Percentiles rank a stretch among this genome's conserved stretches.
phyloP scores from a whole-genome alignment of 2,113 vertebrate species.

The Malurus alboscapulatus region DNA sequence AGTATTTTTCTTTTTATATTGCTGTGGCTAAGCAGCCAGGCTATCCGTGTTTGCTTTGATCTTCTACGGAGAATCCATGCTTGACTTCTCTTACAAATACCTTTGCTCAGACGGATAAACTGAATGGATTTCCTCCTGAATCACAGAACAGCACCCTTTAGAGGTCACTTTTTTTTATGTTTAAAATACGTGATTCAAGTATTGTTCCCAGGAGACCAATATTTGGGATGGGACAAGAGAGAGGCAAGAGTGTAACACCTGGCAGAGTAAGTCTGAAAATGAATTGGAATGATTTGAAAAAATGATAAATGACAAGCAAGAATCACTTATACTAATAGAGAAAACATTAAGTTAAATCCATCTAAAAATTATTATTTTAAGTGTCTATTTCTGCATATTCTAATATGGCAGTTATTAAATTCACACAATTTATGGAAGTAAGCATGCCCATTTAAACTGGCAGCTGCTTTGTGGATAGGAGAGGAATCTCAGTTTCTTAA shows the following conservation, averaged over 20 bases:
- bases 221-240: neutral
- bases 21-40: neutral
- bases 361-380: neutral
- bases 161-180: neutral
- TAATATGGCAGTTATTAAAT: neutral
- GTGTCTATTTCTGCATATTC: neutral
- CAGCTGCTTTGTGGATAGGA: neutral
- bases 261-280: neutral
- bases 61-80: neutral
- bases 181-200: neutral
- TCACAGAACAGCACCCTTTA: neutral
- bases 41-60: neutral
- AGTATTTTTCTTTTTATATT: neutral
- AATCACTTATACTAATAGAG: neutral
- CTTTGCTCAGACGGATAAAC: neutral
- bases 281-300: neutral
- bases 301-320: neutral
- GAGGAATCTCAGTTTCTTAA: neutral
- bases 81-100: neutral
- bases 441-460: neutral
- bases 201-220: neutral
- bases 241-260: neutral
- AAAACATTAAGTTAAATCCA: neutral
- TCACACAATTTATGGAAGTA: neutral
- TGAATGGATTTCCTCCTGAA: neutral